Base-by-base conservation (phyloP, 2,797 vertebrate genomes). In the Dendrocincla fuliginosa region DNA sequence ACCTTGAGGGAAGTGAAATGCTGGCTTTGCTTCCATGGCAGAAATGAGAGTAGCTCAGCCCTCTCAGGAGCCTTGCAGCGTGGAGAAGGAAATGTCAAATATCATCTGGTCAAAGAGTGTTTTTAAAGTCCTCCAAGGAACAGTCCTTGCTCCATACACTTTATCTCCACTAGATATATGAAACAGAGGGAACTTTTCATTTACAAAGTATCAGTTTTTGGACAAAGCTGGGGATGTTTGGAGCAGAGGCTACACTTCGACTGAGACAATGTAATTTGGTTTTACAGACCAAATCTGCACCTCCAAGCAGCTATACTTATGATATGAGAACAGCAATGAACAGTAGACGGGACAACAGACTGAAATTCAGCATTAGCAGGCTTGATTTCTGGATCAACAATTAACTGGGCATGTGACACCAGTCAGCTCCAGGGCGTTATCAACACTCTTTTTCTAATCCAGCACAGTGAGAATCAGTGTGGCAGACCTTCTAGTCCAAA, bases 41-140 rank as follows among this genome's bases (percentile, higher is more conserved):
- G 84, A 84, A 94, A 89, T 44, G 4, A 84, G 69, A 86, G 67
- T 74, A 84, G 70, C 67, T 91, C 75, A 84, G 55, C 63, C 86
- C 63, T 87, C 83, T 17, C 11, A 94, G 81, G 42, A 92, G 71
- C 52, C 74, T 68, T 71, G 67, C 67, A 87, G 76, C 79, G 41
- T 39, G 46, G 92, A 56, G 68, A 92, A 87, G 74, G 30, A 97
- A 96, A 94, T 75, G 81, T 89, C 90, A 95, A 65, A 41, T 70
- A 90, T 19, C 44, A 89, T 95, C 82, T 87, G 90, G 84, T 91
- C 84, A 89, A 87, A 91, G n/a, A 83, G 60, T 17, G 4, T 68
- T 69, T 75, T 42, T 64, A 9, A 87, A 82, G 73, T 82, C 60
- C 78, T 90, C 47, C 69, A 71, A 94, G 80, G 67, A 94, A 52